Evolutionary conservation across 2,888 invertebrate species (phyloP), one percentile per base, ranked within the genome.

Genomic region (Trachelus troglodyta): DNA sequence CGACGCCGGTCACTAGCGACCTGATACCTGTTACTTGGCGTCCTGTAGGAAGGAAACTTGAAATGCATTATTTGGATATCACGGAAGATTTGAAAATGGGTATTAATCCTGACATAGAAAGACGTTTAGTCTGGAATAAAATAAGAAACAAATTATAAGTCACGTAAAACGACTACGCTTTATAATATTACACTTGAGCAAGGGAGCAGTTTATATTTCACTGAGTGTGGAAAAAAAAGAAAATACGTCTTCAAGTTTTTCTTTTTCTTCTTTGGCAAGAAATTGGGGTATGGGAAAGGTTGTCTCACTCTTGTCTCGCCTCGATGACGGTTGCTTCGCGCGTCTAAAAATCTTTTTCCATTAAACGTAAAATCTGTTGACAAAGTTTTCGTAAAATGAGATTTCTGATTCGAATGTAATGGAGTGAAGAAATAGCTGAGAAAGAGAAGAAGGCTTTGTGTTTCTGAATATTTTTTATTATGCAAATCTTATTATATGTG

Each of bases 61-160:
- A 77, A 12, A 77, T 87, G 12, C 74, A 83, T 75, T 89, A 85
- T 76, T 34, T 91, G 74, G 80, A 87, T 33, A 91, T 91, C 75
- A 77, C 81, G 33, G 81, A 82, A 4, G 77, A 86, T 40, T 82
- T 89, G n/a, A 37, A 76, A 4, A 86, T 89, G 85, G 78, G 87
- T 12, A 56, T 78, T 11, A 76, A 78, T 1, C 78, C 77, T 6
- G 85, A 69, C 76, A 76, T 77, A 30, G 83, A 83, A 30, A 77
- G 81, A 34, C 74, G 34, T 23, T 81, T 69, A 15, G 9, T 74
- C 3, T 79, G 79, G 79, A 74, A 77, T 31, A 80, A n/a, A 75
- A 23, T 80, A 1, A 80, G 78, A 34, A 81, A 82, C n/a, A 87
- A 86, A 75, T 69, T 86, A 30, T 86, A 73, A 80, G 23, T 56